A percentile compares a stretch with the other conserved stretches of the same genome.
These are phyloP conservation scores for Cherax destructor DNA, from an alignment of 1,140 invertebrate species.

Conservation along the genomic window DNA sequence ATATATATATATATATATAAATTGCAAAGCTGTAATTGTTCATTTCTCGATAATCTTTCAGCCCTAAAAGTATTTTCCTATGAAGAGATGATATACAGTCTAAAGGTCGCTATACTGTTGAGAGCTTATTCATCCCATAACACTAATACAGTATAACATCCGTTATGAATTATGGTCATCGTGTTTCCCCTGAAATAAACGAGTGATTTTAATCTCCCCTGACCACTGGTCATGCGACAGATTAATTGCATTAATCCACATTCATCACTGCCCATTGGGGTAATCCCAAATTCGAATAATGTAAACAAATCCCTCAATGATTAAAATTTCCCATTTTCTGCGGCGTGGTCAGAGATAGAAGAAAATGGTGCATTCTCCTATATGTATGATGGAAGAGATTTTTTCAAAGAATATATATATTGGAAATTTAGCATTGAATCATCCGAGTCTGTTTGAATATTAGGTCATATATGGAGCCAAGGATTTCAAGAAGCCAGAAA, in stretches of 20 bases:
- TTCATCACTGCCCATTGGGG: neutral
- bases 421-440: no score
- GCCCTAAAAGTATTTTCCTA: neutral
- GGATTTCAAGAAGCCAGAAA: no score
- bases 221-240: neutral
- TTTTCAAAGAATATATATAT: no score
- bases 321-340: constrained; percentile 1
- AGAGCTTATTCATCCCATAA: neutral
- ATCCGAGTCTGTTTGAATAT: no score
- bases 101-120: neutral
- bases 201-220: neutral
- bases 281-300: neutral
- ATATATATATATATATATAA: no score
- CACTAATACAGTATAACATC: neutral
- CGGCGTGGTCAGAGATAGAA: neutral
- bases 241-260: neutral
- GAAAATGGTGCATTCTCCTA: neutral
- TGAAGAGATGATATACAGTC: neutral
- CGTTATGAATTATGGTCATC: neutral
- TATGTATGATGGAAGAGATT: no score
- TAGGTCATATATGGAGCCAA: no score
- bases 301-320: neutral
- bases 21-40: no score
- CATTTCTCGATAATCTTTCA: no score
- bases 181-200: neutral